Evolutionary conservation across 2,888 invertebrate species (phyloP).

Genomic region (Folsomia candida): DNA sequence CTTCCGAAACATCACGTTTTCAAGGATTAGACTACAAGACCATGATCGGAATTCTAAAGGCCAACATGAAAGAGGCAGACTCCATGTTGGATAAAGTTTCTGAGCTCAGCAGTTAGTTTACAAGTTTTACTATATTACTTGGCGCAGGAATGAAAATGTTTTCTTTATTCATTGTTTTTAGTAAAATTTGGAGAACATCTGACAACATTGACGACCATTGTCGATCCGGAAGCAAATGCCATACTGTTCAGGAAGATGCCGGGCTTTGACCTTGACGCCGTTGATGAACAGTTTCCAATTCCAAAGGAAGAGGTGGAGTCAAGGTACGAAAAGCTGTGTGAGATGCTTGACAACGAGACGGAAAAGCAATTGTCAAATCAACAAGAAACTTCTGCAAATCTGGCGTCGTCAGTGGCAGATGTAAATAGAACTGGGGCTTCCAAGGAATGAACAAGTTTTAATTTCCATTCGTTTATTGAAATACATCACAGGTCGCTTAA

Average conservation of each 20-base stretch:
- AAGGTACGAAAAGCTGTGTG: not conserved
- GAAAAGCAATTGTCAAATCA: not conserved
- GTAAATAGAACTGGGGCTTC: no score
- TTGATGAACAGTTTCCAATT: not conserved
- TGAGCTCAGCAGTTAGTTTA: constrained; percentile 18
- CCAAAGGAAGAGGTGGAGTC: not conserved
- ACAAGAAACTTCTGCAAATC: not conserved
- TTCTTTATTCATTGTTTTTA: not conserved
- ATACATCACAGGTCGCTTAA: not conserved
- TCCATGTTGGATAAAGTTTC: constrained; percentile 15
- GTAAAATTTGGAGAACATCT: not conserved
- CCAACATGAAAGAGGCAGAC: constrained; percentile 6
- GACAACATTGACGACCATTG: not conserved
- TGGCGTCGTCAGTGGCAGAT: no score
- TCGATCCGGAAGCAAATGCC: constrained; percentile 10
- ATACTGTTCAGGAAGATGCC: not conserved
- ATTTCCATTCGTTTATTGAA: not conserved
- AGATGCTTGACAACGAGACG: not conserved
- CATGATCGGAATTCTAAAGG: constrained; percentile 24
- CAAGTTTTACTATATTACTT: constrained; percentile 18
- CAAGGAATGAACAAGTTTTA: no score
- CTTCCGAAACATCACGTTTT: no score
- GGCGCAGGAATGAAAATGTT: not conserved
- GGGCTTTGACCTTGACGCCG: not conserved
- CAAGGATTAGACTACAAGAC: constrained; percentile 24